These are phyloP conservation scores for Trichogramma evanescens DNA, from an alignment of 2,888 invertebrate species.

Conservation along the genomic window DNA sequence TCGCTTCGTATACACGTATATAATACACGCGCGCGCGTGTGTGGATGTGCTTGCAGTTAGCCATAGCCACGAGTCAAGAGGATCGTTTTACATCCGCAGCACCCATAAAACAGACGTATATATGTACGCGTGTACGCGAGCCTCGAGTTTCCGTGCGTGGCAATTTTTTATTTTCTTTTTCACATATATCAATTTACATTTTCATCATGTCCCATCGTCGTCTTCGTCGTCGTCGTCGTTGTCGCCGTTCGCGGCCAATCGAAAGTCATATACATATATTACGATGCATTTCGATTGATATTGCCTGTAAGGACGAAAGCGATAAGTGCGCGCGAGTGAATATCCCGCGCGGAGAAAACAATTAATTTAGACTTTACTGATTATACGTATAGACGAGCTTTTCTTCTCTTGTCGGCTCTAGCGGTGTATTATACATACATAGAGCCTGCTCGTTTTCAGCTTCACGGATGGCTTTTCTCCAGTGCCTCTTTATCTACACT, in stretches of 20 bases:
- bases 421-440: slow-evolving; percentile 14
- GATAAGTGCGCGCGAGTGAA: slow-evolving; percentile 19
- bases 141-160: background rate
- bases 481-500: slow-evolving; percentile 18
- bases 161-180: too few relatives aligned
- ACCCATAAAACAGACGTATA: background rate
- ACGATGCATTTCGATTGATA: too few relatives aligned
- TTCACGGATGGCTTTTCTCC: background rate
- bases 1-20: too few relatives aligned
- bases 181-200: too few relatives aligned
- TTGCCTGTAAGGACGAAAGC: background rate
- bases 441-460: background rate
- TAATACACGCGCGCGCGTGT: background rate
- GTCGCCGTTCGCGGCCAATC: background rate
- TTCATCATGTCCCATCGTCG: too few relatives aligned
- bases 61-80: too few relatives aligned
- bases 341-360: slow-evolving; percentile 45
- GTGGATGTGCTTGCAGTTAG: background rate
- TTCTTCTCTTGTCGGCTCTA: background rate
- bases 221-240: too few relatives aligned
- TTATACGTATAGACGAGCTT: slow-evolving; percentile 33
- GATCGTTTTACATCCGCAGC: too few relatives aligned
- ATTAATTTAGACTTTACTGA: slow-evolving; percentile 45
- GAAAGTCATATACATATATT: background rate
- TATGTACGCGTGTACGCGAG: background rate